phyloP scores from a whole-genome alignment of 1,140 invertebrate genomes.

The Ips typographus region DNA sequence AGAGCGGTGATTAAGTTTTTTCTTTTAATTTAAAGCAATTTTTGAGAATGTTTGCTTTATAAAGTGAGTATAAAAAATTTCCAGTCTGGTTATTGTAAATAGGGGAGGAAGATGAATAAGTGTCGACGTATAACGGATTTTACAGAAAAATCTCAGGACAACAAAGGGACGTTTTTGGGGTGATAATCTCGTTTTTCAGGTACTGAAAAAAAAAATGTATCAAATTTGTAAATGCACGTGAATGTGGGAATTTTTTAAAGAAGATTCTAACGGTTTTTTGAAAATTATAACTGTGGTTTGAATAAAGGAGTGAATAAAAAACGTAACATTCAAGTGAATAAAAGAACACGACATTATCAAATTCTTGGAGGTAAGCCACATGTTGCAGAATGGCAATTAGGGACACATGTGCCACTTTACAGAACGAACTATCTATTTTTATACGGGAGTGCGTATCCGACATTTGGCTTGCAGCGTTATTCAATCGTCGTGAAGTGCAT shows the following conservation, averaged over 20 bases:
- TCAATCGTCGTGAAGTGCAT: conserved; percentile 30
- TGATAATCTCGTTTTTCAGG: conserved; percentile 4
- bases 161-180: conserved; percentile 6
- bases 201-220: conserved; percentile 4
- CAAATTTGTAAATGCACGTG: conserved; percentile 5
- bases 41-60: not conserved
- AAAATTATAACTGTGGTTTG: not conserved
- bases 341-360: conserved; percentile 15
- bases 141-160: not conserved
- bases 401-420: conserved; percentile 31
- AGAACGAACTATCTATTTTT: conserved; percentile 30
- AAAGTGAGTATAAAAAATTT: too few species aligned
- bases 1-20: not conserved
- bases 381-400: conserved; percentile 35
- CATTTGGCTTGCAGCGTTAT: conserved; percentile 34
- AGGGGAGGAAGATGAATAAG: not conserved
- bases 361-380: conserved; percentile 34
- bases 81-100: too few species aligned
- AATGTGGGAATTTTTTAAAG: not conserved
- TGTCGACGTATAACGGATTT: conserved; percentile 7
- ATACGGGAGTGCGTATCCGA: conserved; percentile 25
- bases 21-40: not conserved
- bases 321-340: not conserved
- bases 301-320: not conserved
- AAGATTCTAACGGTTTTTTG: too few species aligned